A percentile compares a stretch with the other conserved stretches of the same genome.
Evolutionary conservation across 2,888 invertebrate species (phyloP).

Genomic region (Quadroppia sp.): DNA sequence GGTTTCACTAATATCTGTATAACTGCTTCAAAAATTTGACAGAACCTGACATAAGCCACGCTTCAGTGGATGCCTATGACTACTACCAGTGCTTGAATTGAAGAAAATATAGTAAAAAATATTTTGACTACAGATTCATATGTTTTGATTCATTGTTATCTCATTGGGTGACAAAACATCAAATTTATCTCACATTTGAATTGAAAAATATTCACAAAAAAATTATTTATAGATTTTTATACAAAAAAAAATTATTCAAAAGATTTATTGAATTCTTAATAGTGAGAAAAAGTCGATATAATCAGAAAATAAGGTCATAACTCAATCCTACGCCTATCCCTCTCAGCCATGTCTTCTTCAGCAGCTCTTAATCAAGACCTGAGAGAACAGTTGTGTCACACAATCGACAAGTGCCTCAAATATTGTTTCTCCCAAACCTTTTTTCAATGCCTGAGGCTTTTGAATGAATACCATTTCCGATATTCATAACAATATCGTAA

Average conservation of each 20-base stretch:
- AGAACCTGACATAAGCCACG: slow-evolving; percentile 30
- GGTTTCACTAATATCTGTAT: background rate
- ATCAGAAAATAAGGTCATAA: slow-evolving; percentile 2
- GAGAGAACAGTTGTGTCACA: slow-evolving; percentile 33
- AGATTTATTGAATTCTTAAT: slow-evolving; percentile 7
- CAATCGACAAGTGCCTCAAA: slow-evolving; percentile 17
- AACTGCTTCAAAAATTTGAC: slow-evolving; percentile 23
- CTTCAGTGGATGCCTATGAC: slow-evolving; percentile 2
- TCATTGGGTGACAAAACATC: background rate
- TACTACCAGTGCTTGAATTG: background rate
- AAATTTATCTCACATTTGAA: background rate
- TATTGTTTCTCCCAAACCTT: background rate
- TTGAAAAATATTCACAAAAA: background rate
- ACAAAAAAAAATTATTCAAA: background rate
- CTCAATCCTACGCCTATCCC: slow-evolving; percentile 18
- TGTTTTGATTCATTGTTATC: background rate
- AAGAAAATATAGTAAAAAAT: no score
- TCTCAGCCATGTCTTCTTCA: background rate
- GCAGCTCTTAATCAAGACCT: slow-evolving; percentile 14
- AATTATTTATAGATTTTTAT: background rate
- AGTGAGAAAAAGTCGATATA: background rate
- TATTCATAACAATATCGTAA: background rate
- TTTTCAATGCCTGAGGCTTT: slow-evolving; percentile 9
- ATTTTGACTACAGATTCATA: slow-evolving; percentile 17
- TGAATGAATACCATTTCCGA: slow-evolving; percentile 14